These are phyloP conservation scores for Agrotis ipsilon DNA, from an alignment of 2,888 invertebrate genomes.

Conservation along the genomic window DNA sequence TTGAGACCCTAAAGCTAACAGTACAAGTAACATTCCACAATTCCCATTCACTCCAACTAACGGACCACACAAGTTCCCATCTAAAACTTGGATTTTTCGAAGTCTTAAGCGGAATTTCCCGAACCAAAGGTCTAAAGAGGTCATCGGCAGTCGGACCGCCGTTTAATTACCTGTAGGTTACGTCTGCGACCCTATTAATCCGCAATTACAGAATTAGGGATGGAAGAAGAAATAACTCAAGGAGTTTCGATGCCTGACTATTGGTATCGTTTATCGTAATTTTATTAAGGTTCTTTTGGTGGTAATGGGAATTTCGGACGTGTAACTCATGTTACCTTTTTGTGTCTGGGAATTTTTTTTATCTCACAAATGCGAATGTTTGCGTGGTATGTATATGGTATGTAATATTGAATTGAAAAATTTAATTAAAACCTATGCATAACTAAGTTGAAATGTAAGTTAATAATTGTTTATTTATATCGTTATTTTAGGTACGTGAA, in stretches of 20 bases:
- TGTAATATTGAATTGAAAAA: no score
- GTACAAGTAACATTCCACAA: not conserved
- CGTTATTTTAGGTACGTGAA: no score
- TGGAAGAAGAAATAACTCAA: constrained; percentile 61
- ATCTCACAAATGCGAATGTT: no score
- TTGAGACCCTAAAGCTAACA: no score
- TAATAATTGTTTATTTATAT: no score
- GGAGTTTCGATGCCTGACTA: constrained; percentile 44
- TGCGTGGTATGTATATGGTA: no score
- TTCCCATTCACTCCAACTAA: not conserved
- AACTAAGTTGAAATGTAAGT: no score
- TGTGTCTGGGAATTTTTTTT: not conserved
- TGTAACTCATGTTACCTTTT: constrained; percentile 6
- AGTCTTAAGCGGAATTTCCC: constrained; percentile 48
- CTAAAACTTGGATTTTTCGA: constrained; percentile 50
- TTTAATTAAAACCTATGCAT: not conserved
- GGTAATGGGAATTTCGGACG: constrained; percentile 24
- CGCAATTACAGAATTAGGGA: constrained; percentile 65
- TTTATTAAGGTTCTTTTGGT: constrained; percentile 54
- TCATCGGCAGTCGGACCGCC: constrained; percentile 61
- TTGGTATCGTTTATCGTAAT: constrained; percentile 63
- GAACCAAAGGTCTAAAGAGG: constrained; percentile 58
- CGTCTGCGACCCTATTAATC: constrained; percentile 71
- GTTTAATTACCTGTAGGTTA: constrained; percentile 69
- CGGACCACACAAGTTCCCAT: not conserved